Percentiles rank a stretch among this genome's conserved stretches.
Evolutionary conservation across 2,888 invertebrate species (phyloP).

Genomic region (Lochmaea crataegi): DNA sequence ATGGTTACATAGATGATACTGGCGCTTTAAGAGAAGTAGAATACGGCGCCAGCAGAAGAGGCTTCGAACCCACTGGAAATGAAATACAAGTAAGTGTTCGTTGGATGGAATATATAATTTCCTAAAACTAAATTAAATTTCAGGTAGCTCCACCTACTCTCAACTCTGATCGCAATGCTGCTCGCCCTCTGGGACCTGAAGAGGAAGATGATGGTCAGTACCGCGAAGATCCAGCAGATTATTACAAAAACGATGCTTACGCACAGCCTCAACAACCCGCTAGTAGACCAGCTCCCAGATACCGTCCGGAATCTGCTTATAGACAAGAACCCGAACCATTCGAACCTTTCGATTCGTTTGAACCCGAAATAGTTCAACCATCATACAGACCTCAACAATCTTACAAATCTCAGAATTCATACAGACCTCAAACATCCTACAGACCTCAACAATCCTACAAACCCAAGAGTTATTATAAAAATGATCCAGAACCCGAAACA

Average conservation of each 20-base stretch:
- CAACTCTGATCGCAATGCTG: constrained; percentile 62
- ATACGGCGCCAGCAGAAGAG: constrained; percentile 84
- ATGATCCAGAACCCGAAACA: constrained; percentile 51
- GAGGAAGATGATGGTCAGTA: constrained; percentile 89
- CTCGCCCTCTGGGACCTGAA: constrained; percentile 67
- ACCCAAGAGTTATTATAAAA: constrained; percentile 58
- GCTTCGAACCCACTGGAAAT: constrained; percentile 83
- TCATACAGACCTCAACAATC: constrained; percentile 59
- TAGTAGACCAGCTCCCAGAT: constrained; percentile 38
- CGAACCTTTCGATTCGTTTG: constrained; percentile 44
- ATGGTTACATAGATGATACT: constrained; percentile 86
- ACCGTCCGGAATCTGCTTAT: constrained; percentile 42
- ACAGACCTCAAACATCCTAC: constrained; percentile 60
- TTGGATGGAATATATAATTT: background rate
- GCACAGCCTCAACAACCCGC: constrained; percentile 45
- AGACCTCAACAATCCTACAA: constrained; percentile 61
- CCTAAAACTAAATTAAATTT: background rate
- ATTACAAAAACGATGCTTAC: constrained; percentile 74
- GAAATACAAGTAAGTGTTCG: constrained; percentile 66
- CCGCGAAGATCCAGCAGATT: constrained; percentile 83
- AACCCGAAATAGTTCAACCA: constrained; percentile 49
- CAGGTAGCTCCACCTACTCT: constrained; percentile 82
- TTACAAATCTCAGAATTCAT: constrained; percentile 41
- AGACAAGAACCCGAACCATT: constrained; percentile 53
- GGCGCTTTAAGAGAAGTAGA: constrained; percentile 84